Conservation (phyloP, 2,113 vertebrate species). For the human region DNA sequence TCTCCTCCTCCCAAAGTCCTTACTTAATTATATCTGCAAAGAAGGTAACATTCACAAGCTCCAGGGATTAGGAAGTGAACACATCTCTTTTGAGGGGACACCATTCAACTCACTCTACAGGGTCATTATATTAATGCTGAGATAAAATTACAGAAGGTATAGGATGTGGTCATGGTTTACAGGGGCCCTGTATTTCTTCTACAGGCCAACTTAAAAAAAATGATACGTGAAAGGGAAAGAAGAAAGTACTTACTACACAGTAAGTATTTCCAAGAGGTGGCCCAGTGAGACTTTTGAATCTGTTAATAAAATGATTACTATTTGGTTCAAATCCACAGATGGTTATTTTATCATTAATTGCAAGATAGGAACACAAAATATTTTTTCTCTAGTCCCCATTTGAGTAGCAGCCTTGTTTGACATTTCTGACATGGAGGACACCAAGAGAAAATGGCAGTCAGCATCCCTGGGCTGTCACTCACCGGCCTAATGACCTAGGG, state of each 20-base stretch:
- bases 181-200: not conserved
- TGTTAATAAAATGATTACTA: not conserved
- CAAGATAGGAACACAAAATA: not conserved
- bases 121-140: not conserved
- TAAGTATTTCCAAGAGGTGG: not conserved
- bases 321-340: not conserved
- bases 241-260: not conserved
- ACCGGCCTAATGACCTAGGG: not conserved
- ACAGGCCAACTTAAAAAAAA: not conserved
- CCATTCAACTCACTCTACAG: not conserved
- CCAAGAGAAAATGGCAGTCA: rapidly evolving
- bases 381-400: not conserved
- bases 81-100: not conserved
- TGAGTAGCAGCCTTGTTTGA: not conserved
- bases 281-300: not conserved
- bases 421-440: not conserved
- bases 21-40: not conserved
- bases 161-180: not conserved
- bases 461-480: not conserved
- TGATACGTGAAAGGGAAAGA: too few species aligned
- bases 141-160: not conserved
- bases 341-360: not conserved
- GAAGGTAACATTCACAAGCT: not conserved
- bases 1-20: not conserved
- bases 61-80: not conserved